Evolutionary conservation across 2,888 invertebrate genomes (phyloP).

Genomic region (Cosmorhoe ocellata): DNA sequence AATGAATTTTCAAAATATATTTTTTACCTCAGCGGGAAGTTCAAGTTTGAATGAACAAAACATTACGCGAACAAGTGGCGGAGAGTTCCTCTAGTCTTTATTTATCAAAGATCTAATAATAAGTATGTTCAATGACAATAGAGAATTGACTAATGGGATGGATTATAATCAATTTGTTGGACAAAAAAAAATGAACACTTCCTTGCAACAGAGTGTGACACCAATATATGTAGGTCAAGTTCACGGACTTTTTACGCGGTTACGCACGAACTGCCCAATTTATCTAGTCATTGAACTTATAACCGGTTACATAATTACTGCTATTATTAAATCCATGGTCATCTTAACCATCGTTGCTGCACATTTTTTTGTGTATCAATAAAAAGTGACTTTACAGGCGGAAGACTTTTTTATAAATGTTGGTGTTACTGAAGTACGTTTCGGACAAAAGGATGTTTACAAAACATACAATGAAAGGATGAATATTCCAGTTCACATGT

Average conservation of each 20-base stretch:
- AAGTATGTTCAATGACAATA: no score
- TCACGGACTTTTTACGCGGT: conserved; percentile 70
- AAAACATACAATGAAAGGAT: no score
- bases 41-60: no score
- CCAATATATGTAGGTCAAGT: conserved; percentile 71
- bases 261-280: conserved; percentile 63
- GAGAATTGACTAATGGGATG: no score
- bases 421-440: neutral
- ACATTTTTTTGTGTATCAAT: conserved; percentile 17
- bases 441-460: no score
- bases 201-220: conserved; percentile 61
- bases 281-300: conserved; percentile 66
- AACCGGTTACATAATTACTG: conserved; percentile 52
- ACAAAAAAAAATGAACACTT: conserved; percentile 41
- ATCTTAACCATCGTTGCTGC: conserved; percentile 17
- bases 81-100: no score
- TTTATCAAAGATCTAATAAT: no score
- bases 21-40: no score
- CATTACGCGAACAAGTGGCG: no score
- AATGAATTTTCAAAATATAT: no score
- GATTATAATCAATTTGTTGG: no score
- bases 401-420: conserved; percentile 27
- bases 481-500: neutral
- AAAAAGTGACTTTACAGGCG: conserved; percentile 13
- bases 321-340: conserved; percentile 40